phyloP scores from a whole-genome alignment of 2,113 vertebrate species.

The Cinclus cinclus region DNA sequence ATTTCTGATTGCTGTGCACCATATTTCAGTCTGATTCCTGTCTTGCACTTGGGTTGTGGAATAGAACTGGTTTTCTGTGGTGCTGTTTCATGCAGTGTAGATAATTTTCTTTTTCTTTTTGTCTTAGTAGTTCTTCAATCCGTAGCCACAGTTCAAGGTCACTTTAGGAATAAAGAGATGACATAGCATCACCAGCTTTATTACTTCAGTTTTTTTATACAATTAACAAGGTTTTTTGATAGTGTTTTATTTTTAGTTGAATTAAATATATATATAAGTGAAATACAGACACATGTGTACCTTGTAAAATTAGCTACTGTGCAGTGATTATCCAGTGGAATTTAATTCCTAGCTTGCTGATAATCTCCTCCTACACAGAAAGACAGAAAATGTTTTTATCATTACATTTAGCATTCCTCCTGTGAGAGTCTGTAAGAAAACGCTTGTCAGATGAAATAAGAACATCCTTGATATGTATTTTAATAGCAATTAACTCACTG shows the following conservation, averaged over 20 bases:
- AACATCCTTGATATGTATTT: not conserved
- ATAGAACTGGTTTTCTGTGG: not conserved
- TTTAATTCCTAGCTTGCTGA: not conserved
- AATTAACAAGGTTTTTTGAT: not conserved
- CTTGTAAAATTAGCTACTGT: not conserved
- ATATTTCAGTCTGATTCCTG: not conserved
- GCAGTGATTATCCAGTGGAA: not conserved
- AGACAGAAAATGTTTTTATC: not conserved
- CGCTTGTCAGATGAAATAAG: not conserved
- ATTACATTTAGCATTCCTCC: not conserved
- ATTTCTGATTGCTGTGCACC: not conserved
- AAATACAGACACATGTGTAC: not conserved
- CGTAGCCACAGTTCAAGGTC: not conserved
- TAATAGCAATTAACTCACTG: conserved; percentile 19
- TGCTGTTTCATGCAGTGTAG: not conserved
- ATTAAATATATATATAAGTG: not conserved
- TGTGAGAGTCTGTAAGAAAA: not conserved
- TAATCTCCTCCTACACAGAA: not conserved
- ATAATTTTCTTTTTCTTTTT: not conserved
- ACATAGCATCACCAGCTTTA: not conserved
- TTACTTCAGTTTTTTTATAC: not conserved
- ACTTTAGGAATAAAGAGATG: not conserved
- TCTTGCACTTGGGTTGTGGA: not conserved
- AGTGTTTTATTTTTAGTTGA: not conserved
- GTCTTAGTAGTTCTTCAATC: not conserved